phyloP scores from a whole-genome alignment of 2,797 vertebrate species.

The Muraenolepis orangiensis region DNA sequence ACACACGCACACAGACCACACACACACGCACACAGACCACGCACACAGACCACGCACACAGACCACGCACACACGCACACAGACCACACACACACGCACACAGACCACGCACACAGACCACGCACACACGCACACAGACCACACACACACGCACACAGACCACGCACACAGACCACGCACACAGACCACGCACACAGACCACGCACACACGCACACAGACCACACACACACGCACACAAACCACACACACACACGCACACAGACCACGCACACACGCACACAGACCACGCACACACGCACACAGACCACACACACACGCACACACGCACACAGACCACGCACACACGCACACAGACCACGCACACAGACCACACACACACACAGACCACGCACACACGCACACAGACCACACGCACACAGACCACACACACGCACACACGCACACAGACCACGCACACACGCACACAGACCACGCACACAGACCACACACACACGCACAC shows the following conservation, averaged over 20 bases:
- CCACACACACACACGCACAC: too few species aligned
- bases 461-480: too few species aligned
- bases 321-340: slow-evolving; percentile 47
- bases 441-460: too few species aligned
- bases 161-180: too few species aligned
- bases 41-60: too few species aligned
- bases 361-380: too few species aligned
- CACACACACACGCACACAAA: neutral
- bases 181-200: neutral
- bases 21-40: neutral
- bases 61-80: neutral
- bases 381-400: too few species aligned
- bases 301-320: neutral
- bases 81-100: slow-evolving; percentile 23
- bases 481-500: neutral
- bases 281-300: neutral
- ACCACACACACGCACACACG: slow-evolving; percentile 34
- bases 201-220: slow-evolving; percentile 39
- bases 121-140: neutral
- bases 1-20: slow-evolving; percentile 43
- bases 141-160: too few species aligned
- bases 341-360: too few species aligned
- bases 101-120: too few species aligned
- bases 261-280: too few species aligned
- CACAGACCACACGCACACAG: neutral